A percentile compares a stretch with the other conserved stretches of the same genome.
Conservation (phyloP, 2,888 invertebrate genomes). For the Muschampia plurimacula region DNA sequence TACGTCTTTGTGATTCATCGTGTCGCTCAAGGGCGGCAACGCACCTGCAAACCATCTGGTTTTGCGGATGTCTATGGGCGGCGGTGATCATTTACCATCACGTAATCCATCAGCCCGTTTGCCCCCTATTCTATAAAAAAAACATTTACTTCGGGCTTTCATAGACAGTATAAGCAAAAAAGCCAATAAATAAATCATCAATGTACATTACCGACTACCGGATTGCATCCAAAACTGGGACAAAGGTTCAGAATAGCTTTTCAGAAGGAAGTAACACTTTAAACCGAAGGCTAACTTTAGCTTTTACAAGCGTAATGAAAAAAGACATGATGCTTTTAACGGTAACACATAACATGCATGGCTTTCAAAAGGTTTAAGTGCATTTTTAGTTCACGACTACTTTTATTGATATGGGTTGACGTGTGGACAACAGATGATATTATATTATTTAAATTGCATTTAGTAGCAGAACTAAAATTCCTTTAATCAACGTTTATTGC, state of each 20-base stretch:
- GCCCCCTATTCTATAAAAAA: too few species aligned
- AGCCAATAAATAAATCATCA: not conserved
- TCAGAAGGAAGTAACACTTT: not conserved
- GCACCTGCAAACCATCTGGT: too few species aligned
- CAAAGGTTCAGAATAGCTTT: not conserved
- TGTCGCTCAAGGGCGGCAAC: too few species aligned
- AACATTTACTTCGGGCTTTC: too few species aligned
- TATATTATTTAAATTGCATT: not conserved
- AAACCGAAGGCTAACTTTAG: not conserved
- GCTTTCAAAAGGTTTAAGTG: not conserved
- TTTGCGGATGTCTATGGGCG: too few species aligned
- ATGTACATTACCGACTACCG: not conserved
- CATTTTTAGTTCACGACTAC: not conserved
- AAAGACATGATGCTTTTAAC: constrained; percentile 25
- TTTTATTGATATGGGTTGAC: not conserved
- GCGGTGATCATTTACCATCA: too few species aligned
- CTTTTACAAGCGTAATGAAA: constrained; percentile 22
- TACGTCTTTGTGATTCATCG: too few species aligned
- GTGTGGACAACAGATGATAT: not conserved
- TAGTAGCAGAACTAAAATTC: too few species aligned
- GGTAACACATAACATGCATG: not conserved
- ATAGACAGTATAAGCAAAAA: too few species aligned
- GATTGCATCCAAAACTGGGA: not conserved
- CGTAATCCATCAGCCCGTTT: too few species aligned
- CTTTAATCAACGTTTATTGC: too few species aligned